Evolutionary conservation across 2,113 vertebrate genomes (phyloP), one percentile per base, ranked within the genome.

Genomic region (Strigops habroptila): DNA sequence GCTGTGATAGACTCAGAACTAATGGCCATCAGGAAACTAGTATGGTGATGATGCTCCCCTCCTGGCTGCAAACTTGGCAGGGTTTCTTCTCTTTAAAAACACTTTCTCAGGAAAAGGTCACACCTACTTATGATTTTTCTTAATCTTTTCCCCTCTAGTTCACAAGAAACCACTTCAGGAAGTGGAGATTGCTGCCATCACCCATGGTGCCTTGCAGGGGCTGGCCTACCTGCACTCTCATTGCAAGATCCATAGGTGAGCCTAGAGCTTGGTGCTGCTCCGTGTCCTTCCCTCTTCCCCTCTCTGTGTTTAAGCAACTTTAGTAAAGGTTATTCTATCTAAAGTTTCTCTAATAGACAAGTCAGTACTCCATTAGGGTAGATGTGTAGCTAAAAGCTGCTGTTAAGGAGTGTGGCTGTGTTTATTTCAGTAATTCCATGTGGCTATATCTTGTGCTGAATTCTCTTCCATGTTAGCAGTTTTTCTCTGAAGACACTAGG

Each of bases 131-230:
- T 0, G 6, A 0, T 28, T 71, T n/a, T 76, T 48, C 41, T 62
- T 71, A 4, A 10, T 1, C 76, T 90, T 60, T 67, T 33, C 37
- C 25, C 24, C 7, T 3, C 9, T 0, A 99, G 99, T 99, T 98
- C 99, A 99, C 96, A 99, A 99, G 97, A 99, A 99, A 91, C 99
- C 99, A 68, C 99, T 99, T 95, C 99, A 99, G 98, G 99, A 99
- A 98, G 98, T 99, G 94, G 99, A 99, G 98, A 99, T 99, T 59
- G 99, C 99, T 98, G 99, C 99, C 99, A 99, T 99, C 98, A 99
- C 99, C 97, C 99, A 99, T 2, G 99, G 99, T 98, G 99, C 99
- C 98, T 99, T 99, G 98, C 98, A 99, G 94, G 99, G 99, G 97
- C 98, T 99, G 97, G 99, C 99, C 97, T 99, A 99, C 98, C 98